Conservation (phyloP, 2,797 vertebrate species). For the Cryptoprocta ferox region DNA sequence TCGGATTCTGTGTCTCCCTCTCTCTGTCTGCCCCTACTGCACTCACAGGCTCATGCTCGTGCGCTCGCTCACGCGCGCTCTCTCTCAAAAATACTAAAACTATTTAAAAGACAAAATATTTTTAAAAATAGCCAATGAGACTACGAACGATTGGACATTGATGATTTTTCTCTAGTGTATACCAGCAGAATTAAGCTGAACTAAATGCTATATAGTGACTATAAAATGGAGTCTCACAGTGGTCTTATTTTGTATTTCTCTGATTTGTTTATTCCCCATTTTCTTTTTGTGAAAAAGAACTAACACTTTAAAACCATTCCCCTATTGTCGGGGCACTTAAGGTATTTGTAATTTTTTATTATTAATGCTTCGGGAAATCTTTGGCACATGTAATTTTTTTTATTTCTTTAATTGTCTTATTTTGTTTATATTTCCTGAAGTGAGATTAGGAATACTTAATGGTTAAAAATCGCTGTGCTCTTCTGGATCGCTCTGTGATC, state of each 20-base stretch:
- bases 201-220: background rate
- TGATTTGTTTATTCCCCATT: background rate
- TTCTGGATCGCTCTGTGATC: background rate
- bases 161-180: background rate
- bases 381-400: background rate
- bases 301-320: background rate
- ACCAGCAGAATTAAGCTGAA: background rate
- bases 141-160: background rate
- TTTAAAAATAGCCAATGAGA: background rate
- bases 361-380: background rate
- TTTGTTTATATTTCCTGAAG: constrained; percentile 42
- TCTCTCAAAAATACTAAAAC: too few relatives aligned
- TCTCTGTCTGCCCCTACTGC: too few relatives aligned
- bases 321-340: background rate
- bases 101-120: too few relatives aligned
- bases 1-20: too few relatives aligned
- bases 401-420: constrained; percentile 16
- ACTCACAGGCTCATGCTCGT: too few relatives aligned
- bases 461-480: background rate
- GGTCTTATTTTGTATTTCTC: constrained; percentile 10
- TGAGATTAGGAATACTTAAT: background rate
- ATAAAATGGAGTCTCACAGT: background rate
- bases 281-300: constrained; percentile 16
- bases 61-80: too few relatives aligned
- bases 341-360: constrained; percentile 15